Base-by-base conservation (phyloP, 2,888 invertebrate genomes). In the Tridacna crocea region DNA sequence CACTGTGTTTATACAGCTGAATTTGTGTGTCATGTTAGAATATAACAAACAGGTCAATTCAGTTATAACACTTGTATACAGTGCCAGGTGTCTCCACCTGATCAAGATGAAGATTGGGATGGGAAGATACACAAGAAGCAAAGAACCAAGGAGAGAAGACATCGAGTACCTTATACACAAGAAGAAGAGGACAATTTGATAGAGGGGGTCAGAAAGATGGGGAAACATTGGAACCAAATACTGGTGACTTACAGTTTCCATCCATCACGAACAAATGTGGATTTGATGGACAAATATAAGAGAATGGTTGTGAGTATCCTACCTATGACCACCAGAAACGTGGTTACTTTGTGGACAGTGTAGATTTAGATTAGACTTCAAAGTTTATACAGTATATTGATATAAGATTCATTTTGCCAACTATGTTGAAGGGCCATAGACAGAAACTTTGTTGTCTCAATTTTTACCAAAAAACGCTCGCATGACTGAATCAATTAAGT, bases 241-340 rank as follows among this genome's bases (percentile, higher is more conserved):
- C 87, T 93, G 13, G 72, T 77, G 19, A 89, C 90, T 8, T 93
- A 92, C 76, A 73, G 87, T 47, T 93, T 93, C 79, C 92, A 93
- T 77, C 90, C 91, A 0, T 85, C 88, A 10, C 85, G 93, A 24
- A 93, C 91, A 13, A 90, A 91, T 76, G 90, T 92, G 15, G 93
- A 93, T 82, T 82, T 93, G n/a, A 92, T 88, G 83, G 92, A 92
- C 63, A 93, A 93, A 82, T 91, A 91, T 80, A 92, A 90, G 77
- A 87, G 90, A 77, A 65, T 93, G 73, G 75, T 75, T 88, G 92
- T 92, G 76, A 58, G 82, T 8, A 22, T 3, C 8, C 36, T 36
- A 4, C 22, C n/a, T 12, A 8, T 63, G 1, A n/a, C 24, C 61
- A 61, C 22, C 15, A 61, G 61, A 61, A n/a, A 61, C 11, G 13